Evolutionary conservation across 2,797 vertebrate species (phyloP), one percentile per base, ranked within the genome.

Genomic region (Gambusia yucatana): DNA sequence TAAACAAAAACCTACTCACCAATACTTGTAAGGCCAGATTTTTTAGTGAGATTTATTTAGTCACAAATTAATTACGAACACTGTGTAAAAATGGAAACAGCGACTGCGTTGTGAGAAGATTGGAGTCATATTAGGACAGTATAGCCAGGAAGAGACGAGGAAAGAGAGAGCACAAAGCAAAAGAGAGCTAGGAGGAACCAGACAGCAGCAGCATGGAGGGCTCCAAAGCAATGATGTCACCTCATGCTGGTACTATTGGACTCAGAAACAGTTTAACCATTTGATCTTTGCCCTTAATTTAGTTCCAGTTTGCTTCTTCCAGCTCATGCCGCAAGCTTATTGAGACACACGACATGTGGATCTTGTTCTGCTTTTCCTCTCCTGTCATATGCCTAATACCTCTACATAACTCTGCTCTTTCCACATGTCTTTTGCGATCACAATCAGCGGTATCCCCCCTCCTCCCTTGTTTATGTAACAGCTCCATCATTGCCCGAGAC

Each of bases 171-270:
- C 43, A 46, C 59, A 77, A 22, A 44, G 72, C 71, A 36, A 72
- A 84, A 82, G 57, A 73, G 65, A 77, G 78, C 72, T 74, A 41
- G 33, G 39, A 79, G 74, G 76, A 76, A 4, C 33, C 82, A 91
- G 87, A 82, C 80, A 86, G 79, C 82, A 84, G 78, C 84, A 72
- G 76, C 63, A 75, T 67, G 75, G 69, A 90, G 84, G 78, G 82
- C 87, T 90, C 88, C 84, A 80, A 83, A 85, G 88, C 80, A 86
- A 91, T 95, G 93, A 94, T 93, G 93, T 94, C 94, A 94, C 87
- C 89, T 87, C 89, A 87, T 77, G 72, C 85, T 82, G 85, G 86
- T 86, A 83, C 87, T 83, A 76, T 83, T 86, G 85, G 86, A 89
- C 83, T 84, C 77, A 88, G 90, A 87, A 76, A 84, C 80, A 78